These are phyloP conservation scores for Drosophila birchii DNA, from an alignment of 2,888 invertebrate genomes.

Conservation along the genomic window DNA sequence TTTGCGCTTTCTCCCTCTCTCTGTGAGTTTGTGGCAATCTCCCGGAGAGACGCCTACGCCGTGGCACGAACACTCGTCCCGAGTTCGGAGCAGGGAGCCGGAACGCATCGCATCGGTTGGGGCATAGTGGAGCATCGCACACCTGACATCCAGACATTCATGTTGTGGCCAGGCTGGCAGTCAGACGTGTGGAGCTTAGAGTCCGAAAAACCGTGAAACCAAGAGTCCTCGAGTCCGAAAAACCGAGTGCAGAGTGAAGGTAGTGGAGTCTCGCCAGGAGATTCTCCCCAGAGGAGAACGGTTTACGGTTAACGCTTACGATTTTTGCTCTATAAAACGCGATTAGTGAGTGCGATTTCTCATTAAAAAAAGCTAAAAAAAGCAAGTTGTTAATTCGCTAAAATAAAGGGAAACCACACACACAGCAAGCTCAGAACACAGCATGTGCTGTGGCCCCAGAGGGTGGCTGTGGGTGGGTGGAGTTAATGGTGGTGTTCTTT, in stretches of 20 bases:
- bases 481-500: constrained; percentile 17
- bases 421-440: constrained; percentile 17
- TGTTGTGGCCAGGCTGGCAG: constrained; percentile 80
- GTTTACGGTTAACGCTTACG: neutral
- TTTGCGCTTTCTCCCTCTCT: neutral
- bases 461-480: constrained; percentile 27
- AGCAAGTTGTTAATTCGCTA: constrained; percentile 10
- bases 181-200: constrained; percentile 79
- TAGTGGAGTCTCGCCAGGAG: constrained; percentile 22
- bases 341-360: constrained; percentile 16
- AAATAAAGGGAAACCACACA: constrained; percentile 23
- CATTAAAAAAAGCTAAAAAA: neutral
- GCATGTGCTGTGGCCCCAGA: constrained; percentile 41
- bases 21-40: neutral
- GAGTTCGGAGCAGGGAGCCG: constrained; percentile 57
- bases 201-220: constrained; percentile 18
- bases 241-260: constrained; percentile 42
- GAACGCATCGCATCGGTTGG: constrained; percentile 46
- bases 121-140: constrained; percentile 53
- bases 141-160: constrained; percentile 83
- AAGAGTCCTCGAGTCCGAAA: constrained; percentile 19
- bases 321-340: neutral
- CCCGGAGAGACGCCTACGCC: constrained; percentile 39
- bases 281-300: constrained; percentile 24
- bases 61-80: constrained; percentile 45